Conservation (phyloP, 2,888 invertebrate species). For the Acrobasis consociella region DNA sequence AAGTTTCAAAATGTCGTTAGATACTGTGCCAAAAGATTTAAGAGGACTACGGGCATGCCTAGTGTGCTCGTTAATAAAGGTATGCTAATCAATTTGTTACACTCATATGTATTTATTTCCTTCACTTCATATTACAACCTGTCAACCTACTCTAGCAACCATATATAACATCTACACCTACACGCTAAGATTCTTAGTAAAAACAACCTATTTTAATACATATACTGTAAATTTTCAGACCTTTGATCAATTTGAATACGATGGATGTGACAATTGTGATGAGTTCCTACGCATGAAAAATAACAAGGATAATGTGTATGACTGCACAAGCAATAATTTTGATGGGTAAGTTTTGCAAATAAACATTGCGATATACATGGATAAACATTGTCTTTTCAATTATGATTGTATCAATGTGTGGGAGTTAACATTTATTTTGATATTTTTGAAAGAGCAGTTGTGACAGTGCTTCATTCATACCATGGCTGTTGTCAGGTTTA, state of each 20-base stretch:
- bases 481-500: no score
- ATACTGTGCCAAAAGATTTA: conserved; percentile 93
- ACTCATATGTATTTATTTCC: not conserved
- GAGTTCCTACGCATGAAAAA: conserved; percentile 97
- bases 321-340: conserved; percentile 98
- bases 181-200: no score
- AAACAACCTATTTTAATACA: no score
- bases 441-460: no score
- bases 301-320: conserved; percentile 98
- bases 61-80: conserved; percentile 94
- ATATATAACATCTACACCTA: no score
- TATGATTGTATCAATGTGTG: no score
- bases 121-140: no score
- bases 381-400: no score
- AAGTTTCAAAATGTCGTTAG: conserved; percentile 77
- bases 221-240: conserved; percentile 84
- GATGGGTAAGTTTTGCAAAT: conserved; percentile 87
- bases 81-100: conserved; percentile 48
- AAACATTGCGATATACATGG: not conserved
- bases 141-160: no score
- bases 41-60: conserved; percentile 92
- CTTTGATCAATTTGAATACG: conserved; percentile 97
- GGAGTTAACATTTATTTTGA: no score
- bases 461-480: no score
- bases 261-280: conserved; percentile 99